These are phyloP conservation scores for Perizoma flavofasciatum DNA, from an alignment of 2,888 invertebrate species.

Conservation along the genomic window DNA sequence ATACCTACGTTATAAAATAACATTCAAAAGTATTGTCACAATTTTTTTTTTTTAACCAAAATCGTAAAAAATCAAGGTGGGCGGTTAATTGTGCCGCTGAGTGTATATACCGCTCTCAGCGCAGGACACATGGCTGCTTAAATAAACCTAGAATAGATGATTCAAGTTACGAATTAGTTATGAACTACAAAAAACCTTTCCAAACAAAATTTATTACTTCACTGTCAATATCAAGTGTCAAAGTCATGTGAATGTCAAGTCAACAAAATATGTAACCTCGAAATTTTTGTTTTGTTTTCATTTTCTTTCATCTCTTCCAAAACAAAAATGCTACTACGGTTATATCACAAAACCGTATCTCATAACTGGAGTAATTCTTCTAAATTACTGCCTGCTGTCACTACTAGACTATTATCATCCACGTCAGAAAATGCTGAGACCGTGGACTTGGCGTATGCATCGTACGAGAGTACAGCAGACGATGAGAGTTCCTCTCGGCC, in stretches of 20 bases:
- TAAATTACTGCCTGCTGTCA: conserved; percentile 43
- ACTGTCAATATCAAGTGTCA: not conserved
- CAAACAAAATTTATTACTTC: no score
- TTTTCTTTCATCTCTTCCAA: conserved; percentile 16
- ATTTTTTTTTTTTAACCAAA: no score
- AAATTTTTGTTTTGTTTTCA: no score
- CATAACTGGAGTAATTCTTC: conserved; percentile 38
- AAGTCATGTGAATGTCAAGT: conserved; percentile 11
- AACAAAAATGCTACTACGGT: conserved; percentile 59
- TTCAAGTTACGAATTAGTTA: no score
- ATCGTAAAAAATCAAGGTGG: no score
- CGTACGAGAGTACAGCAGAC: conserved; percentile 83
- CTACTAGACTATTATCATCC: conserved; percentile 47
- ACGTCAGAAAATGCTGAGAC: conserved; percentile 71
- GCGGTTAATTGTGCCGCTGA: no score
- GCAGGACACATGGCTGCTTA: no score
- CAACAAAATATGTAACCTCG: conserved; percentile 25
- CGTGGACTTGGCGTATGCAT: conserved; percentile 87
- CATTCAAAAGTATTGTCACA: no score
- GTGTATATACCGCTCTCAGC: no score
- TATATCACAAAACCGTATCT: conserved; percentile 47
- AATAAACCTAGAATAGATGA: no score
- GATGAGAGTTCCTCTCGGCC: conserved; percentile 56
- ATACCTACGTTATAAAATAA: no score
- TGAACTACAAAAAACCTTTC: no score